These are phyloP conservation scores for Mimachlamys varia DNA, from an alignment of 2,888 invertebrate species.

Conservation along the genomic window DNA sequence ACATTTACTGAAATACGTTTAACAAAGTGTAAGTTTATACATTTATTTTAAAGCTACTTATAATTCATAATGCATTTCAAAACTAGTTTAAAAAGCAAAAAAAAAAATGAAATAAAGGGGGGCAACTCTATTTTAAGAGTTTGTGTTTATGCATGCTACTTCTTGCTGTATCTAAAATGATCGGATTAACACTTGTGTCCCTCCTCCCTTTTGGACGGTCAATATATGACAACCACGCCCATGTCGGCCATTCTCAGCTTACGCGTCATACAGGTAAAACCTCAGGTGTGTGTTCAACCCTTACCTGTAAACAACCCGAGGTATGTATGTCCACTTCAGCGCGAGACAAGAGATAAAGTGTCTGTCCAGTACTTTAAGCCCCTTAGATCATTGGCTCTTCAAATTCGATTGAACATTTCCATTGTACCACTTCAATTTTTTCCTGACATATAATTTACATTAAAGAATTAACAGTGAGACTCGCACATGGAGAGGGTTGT, in stretches of 20 bases:
- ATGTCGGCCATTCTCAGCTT: background rate
- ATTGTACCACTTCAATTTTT: constrained; percentile 1
- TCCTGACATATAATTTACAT: constrained; percentile 29
- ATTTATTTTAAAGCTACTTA: too few species aligned
- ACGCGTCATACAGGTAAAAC: constrained; percentile 18
- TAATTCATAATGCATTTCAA: too few species aligned
- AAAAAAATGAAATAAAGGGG: background rate
- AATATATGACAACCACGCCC: background rate
- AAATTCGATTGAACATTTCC: constrained; percentile 24
- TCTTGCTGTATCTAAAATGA: background rate
- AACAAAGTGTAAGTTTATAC: too few species aligned
- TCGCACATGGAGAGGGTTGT: background rate
- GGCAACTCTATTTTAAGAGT: background rate
- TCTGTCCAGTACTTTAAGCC: background rate
- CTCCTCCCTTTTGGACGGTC: constrained; percentile 3
- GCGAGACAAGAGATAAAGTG: background rate
- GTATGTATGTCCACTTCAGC: background rate
- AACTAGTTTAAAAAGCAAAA: too few species aligned
- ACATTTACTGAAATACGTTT: too few species aligned
- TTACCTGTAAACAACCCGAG: background rate
- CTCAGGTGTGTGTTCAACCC: background rate
- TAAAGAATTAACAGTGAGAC: background rate
- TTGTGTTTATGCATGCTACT: background rate
- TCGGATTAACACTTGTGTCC: background rate
- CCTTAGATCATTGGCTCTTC: constrained; percentile 5